Evolutionary conservation across 2,797 vertebrate species (phyloP).

Genomic region (Rousettus madagascariensis): DNA sequence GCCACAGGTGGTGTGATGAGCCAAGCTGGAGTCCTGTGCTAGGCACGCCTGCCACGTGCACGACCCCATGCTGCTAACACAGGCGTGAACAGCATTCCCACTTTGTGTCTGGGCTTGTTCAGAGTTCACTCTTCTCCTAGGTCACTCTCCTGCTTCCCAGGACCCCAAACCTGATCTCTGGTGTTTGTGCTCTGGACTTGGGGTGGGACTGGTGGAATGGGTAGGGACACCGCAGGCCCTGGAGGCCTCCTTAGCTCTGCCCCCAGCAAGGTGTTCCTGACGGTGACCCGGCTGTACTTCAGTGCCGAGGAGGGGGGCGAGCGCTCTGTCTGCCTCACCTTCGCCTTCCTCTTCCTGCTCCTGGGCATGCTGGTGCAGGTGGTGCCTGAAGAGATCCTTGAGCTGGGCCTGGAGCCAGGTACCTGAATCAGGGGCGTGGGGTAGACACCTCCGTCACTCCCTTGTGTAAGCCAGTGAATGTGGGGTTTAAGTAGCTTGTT

Average conservation of each 20-base stretch:
- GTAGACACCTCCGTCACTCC: neutral
- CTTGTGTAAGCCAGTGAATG: neutral
- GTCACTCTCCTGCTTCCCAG: neutral
- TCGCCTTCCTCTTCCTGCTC: conserved; percentile 93
- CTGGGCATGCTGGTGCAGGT: conserved; percentile 95
- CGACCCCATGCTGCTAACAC: rapidly evolving
- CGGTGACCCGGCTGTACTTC: conserved; percentile 94
- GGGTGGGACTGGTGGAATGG: neutral
- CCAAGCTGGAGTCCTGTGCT: neutral
- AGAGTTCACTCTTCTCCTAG: neutral
- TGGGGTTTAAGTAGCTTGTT: neutral
- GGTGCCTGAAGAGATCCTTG: conserved; percentile 92
- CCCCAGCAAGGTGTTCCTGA: conserved; percentile 91
- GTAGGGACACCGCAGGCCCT: too few species aligned
- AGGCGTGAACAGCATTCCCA: rapidly evolving
- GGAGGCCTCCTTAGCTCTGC: conserved; percentile 80
- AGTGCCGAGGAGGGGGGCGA: conserved; percentile 93
- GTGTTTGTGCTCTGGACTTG: too few species aligned
- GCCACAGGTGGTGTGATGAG: neutral
- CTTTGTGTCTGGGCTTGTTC: neutral
- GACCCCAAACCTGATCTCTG: neutral
- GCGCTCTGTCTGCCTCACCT: conserved; percentile 94
- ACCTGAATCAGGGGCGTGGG: neutral
- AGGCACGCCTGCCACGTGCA: neutral
- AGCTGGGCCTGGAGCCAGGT: conserved; percentile 95